Conservation (phyloP, 2,113 vertebrate species). For the Vicugna pacos region DNA sequence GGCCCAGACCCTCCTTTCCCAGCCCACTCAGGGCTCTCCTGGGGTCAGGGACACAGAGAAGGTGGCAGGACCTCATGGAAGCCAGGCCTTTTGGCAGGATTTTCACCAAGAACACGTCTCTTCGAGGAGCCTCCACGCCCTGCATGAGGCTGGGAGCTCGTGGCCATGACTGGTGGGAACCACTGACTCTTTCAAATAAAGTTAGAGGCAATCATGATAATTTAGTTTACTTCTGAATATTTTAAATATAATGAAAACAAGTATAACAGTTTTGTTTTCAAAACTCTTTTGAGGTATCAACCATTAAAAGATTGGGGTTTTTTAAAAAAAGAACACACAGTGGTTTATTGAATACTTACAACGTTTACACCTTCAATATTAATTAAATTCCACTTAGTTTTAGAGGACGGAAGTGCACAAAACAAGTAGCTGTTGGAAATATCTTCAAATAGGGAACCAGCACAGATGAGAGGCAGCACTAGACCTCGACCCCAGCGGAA, state of each 20-base stretch:
- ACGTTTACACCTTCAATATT: slow-evolving; percentile 96
- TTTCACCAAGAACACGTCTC: not conserved
- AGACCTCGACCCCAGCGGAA: slow-evolving; percentile 87
- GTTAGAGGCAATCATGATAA: slow-evolving; percentile 85
- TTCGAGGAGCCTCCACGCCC: not conserved
- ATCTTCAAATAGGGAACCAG: slow-evolving; percentile 87
- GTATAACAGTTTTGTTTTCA: slow-evolving; percentile 87
- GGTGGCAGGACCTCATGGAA: not conserved
- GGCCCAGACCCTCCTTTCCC: not conserved
- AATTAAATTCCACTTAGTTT: slow-evolving; percentile 91
- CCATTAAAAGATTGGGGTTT: slow-evolving; percentile 86
- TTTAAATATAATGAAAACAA: slow-evolving; percentile 90
- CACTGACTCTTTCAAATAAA: slow-evolving; percentile 84
- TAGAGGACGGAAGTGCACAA: slow-evolving; percentile 92
- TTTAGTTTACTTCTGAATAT: slow-evolving; percentile 90
- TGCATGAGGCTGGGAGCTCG: not conserved
- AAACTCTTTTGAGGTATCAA: slow-evolving; percentile 88
- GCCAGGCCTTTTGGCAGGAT: not conserved
- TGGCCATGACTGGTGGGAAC: not conserved
- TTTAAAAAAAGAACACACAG: slow-evolving; percentile 87
- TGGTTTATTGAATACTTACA: slow-evolving; percentile 98
- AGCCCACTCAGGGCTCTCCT: not conserved
- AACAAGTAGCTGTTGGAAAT: slow-evolving; percentile 90
- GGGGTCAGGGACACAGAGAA: not conserved
- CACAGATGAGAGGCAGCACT: slow-evolving; percentile 89